Evolutionary conservation across 2,113 vertebrate species (phyloP).

Genomic region (Larimichthys crocea): DNA sequence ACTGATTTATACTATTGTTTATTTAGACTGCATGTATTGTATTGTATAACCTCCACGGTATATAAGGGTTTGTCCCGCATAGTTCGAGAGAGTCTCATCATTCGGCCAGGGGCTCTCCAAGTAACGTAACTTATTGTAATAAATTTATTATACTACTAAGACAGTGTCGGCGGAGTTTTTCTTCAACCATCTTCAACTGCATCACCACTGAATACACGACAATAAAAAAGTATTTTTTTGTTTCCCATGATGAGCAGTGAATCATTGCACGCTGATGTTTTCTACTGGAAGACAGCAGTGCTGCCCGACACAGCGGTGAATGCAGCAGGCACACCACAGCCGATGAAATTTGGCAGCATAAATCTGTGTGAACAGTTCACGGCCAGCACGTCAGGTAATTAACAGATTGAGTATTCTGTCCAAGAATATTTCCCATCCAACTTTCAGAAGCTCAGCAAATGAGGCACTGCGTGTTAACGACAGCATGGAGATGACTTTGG

Average conservation of each 20-base stretch:
- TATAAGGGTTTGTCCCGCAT: too few relatives aligned
- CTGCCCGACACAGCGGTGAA: background rate
- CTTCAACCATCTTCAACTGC: too few relatives aligned
- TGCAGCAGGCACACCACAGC: background rate
- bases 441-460: background rate
- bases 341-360: conserved; percentile 14
- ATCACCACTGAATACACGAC: too few relatives aligned
- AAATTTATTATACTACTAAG: too few relatives aligned
- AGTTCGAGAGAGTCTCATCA: too few relatives aligned
- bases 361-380: conserved; percentile 2
- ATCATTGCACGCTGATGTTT: background rate
- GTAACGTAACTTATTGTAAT: too few relatives aligned
- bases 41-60: too few relatives aligned
- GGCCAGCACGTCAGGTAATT: conserved; percentile 18
- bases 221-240: too few relatives aligned
- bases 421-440: conserved; percentile 28
- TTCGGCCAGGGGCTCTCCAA: too few relatives aligned
- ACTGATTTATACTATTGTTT: too few relatives aligned
- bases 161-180: too few relatives aligned
- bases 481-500: background rate
- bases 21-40: too few relatives aligned
- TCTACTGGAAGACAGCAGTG: background rate
- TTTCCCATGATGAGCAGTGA: background rate
- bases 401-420: conserved; percentile 12
- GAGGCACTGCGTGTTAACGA: conserved; percentile 4